Percentiles rank a stretch among this genome's conserved stretches.
These are phyloP conservation scores for Glandiceps talaboti DNA, from an alignment of 53 echinoderm and acorn worm species.

Conservation along the genomic window DNA sequence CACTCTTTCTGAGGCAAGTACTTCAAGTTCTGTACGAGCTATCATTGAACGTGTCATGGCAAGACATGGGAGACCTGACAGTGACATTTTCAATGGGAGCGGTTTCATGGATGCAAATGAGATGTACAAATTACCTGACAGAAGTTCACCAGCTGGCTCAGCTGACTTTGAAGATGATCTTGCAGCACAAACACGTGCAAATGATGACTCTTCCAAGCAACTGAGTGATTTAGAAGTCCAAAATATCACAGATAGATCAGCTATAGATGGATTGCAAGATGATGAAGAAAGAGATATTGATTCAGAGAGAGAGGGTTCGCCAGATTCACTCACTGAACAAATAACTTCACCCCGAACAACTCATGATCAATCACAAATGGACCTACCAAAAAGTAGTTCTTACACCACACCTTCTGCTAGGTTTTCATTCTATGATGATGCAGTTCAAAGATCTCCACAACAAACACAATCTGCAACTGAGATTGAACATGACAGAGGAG, in stretches of 20 bases:
- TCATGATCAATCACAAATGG: background rate
- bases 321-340: background rate
- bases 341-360: background rate
- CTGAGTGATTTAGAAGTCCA: background rate
- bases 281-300: background rate
- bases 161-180: background rate
- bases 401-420: background rate
- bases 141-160: background rate
- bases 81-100: background rate
- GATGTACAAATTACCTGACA: background rate
- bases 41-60: conserved; percentile 69
- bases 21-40: conserved; percentile 87
- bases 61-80: background rate
- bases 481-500: background rate
- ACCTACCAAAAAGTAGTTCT: background rate
- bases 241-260: background rate
- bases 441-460: background rate
- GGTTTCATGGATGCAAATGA: background rate
- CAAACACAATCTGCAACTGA: background rate
- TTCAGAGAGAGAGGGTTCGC: background rate
- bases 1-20: conserved; percentile 72
- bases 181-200: background rate
- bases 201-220: background rate
- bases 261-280: background rate
- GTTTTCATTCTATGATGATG: background rate